Evolutionary conservation across 2,797 vertebrate genomes (phyloP), one percentile per base, ranked within the genome.

Genomic region (Alca torda): DNA sequence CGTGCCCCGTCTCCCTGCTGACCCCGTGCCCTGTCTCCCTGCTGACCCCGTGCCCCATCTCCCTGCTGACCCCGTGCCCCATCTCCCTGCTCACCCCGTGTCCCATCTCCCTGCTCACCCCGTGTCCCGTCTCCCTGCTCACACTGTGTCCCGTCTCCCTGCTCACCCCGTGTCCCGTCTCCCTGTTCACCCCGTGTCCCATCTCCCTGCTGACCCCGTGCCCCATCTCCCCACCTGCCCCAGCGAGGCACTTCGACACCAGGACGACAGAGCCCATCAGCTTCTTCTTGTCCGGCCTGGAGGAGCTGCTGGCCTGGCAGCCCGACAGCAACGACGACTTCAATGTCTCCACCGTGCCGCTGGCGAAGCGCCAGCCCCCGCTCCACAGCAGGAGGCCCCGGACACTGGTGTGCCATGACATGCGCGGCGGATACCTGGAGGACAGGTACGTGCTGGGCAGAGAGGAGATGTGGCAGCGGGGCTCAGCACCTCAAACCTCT

Each of bases 371-470:
- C 60, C 97, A 98, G 90, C 99, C 99, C 24, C 95, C 97, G 0
- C 97, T 99, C 46, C 85, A 37, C 35, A 96, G 95, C 43, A 51
- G 30, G 51, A 97, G 92, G 48, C 98, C 97, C 21, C 98, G 98
- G 74, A 99, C 99, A 0, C 90, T 99, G 92, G 97, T 99, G 90
- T 99, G 99, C 93, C 99, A 99, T 6, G 99, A 99, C 97, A 99
- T 99, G 99, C 99, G 98, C 96, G 99, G 99, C 0, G 99, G 99
- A 9, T 99, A 99, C 97, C 95, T 99, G 68, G 98, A 99, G 12
- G 99, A 99, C 98, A 98, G 98, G 99, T 99, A 96, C 4, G 73
- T 73, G 60, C 70, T 20, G 21, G 45, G 26, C 2, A 1, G 16
- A 26, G 53, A 30, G 56, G 19, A n/a, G 54, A 30, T 15, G 63